phyloP scores from a whole-genome alignment of 2,888 invertebrate species.

The Apodemia mormo region DNA sequence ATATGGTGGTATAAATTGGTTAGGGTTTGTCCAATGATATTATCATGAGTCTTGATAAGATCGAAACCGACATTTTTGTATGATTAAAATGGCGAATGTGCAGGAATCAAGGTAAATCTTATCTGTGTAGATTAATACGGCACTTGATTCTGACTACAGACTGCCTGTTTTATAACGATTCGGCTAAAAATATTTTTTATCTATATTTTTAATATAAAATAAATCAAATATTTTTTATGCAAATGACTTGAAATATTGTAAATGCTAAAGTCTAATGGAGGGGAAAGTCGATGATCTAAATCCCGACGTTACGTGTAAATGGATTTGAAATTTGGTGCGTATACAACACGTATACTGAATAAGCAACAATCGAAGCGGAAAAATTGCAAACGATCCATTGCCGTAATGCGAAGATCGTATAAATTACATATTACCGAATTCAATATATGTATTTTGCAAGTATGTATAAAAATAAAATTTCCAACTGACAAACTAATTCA shows the following conservation, averaged over 20 bases:
- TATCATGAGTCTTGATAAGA: no score
- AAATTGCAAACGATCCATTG: not conserved
- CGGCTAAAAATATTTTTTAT: not conserved
- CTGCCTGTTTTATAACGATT: no score
- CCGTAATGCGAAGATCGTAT: not conserved
- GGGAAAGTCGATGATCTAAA: constrained; percentile 10
- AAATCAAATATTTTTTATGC: not conserved
- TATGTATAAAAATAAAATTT: no score
- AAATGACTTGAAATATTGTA: not conserved
- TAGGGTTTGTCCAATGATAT: no score
- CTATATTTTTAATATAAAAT: not conserved
- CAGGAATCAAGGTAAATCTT: no score
- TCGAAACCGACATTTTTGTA: no score
- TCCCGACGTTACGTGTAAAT: not conserved
- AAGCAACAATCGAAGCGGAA: not conserved
- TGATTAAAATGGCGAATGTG: no score
- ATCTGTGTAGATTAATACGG: no score
- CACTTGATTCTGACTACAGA: no score
- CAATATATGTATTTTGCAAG: not conserved
- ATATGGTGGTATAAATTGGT: no score
- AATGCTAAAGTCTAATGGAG: constrained; percentile 8
- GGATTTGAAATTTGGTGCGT: not conserved
- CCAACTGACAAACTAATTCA: no score
- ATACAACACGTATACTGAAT: constrained; percentile 8
- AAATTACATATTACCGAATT: not conserved